Conservation (phyloP, 2,888 invertebrate genomes). For the Actias luna region DNA sequence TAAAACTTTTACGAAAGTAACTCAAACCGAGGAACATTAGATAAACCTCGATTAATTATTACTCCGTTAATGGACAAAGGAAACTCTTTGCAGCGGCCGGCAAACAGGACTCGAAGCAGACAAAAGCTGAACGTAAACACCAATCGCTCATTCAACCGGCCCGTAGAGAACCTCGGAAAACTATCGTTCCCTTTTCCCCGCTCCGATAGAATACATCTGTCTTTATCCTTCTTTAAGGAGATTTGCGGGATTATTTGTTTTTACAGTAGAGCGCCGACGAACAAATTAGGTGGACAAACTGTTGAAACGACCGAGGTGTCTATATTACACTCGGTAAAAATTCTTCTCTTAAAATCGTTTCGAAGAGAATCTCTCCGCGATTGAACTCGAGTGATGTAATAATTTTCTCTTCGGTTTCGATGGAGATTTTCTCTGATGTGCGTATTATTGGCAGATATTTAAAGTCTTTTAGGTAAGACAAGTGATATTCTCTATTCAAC, state of each 20-base stretch:
- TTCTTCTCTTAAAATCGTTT: constrained; percentile 70
- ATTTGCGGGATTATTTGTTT: constrained; percentile 78
- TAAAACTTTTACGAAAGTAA: constrained; percentile 72
- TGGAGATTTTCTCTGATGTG: constrained; percentile 59
- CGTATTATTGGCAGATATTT: constrained; percentile 60
- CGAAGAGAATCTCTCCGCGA: constrained; percentile 60
- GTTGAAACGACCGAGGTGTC: constrained; percentile 78
- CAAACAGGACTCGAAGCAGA: constrained; percentile 72
- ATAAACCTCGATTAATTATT: constrained; percentile 76
- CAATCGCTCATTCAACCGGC: constrained; percentile 69
- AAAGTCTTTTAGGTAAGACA: constrained; percentile 52
- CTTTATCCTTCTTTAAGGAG: constrained; percentile 65
- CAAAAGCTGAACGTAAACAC: constrained; percentile 71
- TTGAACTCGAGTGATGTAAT: constrained; percentile 67
- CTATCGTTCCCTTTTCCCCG: constrained; percentile 60
- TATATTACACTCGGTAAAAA: constrained; percentile 71
- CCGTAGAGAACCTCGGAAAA: constrained; percentile 54
- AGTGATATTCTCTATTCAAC: constrained; percentile 41
- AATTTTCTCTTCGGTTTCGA: constrained; percentile 64
- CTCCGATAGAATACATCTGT: constrained; percentile 60
- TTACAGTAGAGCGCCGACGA: constrained; percentile 77
- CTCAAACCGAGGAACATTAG: constrained; percentile 66
- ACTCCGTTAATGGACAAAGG: constrained; percentile 69
- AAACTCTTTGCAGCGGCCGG: constrained; percentile 62
- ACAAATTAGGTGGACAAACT: constrained; percentile 82